Percentiles rank a stretch among this genome's conserved stretches.
phyloP scores from a whole-genome alignment of 2,113 vertebrate species.

The Tragelaphus imberbis region DNA sequence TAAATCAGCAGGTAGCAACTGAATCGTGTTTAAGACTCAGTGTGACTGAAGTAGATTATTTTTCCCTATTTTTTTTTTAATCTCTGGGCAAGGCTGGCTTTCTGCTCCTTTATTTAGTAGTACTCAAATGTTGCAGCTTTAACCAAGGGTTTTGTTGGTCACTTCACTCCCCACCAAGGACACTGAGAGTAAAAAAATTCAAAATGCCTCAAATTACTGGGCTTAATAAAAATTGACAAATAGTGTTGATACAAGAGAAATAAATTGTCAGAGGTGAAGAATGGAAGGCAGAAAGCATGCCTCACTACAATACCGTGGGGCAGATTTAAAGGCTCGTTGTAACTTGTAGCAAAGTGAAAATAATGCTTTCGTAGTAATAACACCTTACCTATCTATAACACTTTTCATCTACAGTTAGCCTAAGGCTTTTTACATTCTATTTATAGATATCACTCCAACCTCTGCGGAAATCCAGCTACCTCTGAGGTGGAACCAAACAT shows the following conservation, averaged over 20 bases:
- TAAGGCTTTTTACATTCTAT: slow-evolving; percentile 76
- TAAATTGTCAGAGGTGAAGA: slow-evolving; percentile 57
- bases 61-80: slow-evolving; percentile 53
- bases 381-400: slow-evolving; percentile 71
- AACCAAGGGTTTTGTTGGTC: slow-evolving; percentile 53
- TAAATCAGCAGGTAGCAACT: slow-evolving; percentile 81
- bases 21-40: slow-evolving; percentile 80
- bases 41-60: slow-evolving; percentile 78
- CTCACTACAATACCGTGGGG: slow-evolving; percentile 55
- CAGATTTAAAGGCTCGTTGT: slow-evolving; percentile 71
- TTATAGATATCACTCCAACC: slow-evolving; percentile 75
- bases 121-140: slow-evolving; percentile 57
- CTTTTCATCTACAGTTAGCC: slow-evolving; percentile 74
- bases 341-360: slow-evolving; percentile 75
- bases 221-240: slow-evolving; percentile 80
- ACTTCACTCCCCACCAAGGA: slow-evolving; percentile 71
- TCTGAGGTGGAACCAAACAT: slow-evolving; percentile 65
- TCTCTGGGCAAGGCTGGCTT: slow-evolving; percentile 46
- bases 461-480: slow-evolving; percentile 64
- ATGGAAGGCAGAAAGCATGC: slow-evolving; percentile 43
- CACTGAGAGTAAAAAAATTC: slow-evolving; percentile 49
- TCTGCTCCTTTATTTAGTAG: slow-evolving; percentile 60
- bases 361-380: slow-evolving; percentile 80
- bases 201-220: slow-evolving; percentile 74
- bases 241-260: slow-evolving; percentile 71